Evolutionary conservation across 2,113 vertebrate species (phyloP), one percentile per base, ranked within the genome.

Genomic region (Eonycteris spelaea): DNA sequence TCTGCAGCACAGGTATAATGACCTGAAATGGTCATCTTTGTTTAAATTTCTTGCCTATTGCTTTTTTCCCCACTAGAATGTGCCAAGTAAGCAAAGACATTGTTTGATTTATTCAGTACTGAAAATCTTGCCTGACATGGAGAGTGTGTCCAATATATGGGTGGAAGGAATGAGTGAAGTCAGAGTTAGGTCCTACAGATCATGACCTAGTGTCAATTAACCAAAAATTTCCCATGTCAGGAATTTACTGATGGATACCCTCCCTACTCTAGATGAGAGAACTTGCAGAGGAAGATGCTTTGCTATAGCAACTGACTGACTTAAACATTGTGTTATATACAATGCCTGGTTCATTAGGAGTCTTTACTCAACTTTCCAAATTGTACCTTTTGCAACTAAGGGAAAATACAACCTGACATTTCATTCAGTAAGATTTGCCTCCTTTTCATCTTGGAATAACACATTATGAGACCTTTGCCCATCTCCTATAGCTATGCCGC

Each of bases 381-480:
- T 75, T 77, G n/a, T 15, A 33, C 28, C 33, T 65, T 88, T 85
- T 84, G 22, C 33, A 86, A 8, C 73, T 71, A 38, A 86, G 45
- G 45, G 43, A 68, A 86, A 94, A 80, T 33, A 28, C 3, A 3
- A 89, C n/a, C 30, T 61, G 30, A 8, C 55, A 21, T 91, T 94
- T 74, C 18, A 55, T 75, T 90, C 26, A 18, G n/a, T 71, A 6
- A 59, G 28, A 63, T 68, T 19, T 57, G n/a, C 73, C 91, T 93
- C 55, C 61, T 45, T 95, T 91, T 71, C 4, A 0, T 86, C 88
- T 85, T 89, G 51, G 90, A 59, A 87, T 84, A 91, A 80, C 59
- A 65, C 13, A 30, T 79, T 43, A 28, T 35, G 4, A 70, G 92
- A 90, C 71, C 67, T 95, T 92, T 71, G 35, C 40, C 3, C 0